A percentile compares a stretch with the other conserved stretches of the same genome.
phyloP scores from a whole-genome alignment of 2,888 invertebrate genomes.

The Plebejus melissa region DNA sequence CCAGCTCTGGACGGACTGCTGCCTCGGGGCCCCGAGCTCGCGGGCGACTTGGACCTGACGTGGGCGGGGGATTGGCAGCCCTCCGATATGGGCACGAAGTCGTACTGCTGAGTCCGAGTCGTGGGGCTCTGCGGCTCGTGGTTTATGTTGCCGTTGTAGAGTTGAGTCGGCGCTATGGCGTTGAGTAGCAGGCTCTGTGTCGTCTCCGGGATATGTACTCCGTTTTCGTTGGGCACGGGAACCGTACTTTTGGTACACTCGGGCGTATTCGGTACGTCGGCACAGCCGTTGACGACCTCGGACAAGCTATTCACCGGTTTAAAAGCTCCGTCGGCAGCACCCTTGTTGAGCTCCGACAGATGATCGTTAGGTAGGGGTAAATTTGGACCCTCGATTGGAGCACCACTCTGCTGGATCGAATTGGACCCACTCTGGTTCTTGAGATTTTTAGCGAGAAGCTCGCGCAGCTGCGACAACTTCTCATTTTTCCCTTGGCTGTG shows the following conservation, averaged over 20 bases:
- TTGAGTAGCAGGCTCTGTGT: constrained; percentile 46
- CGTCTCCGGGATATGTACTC: constrained; percentile 47
- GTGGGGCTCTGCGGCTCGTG: constrained; percentile 86
- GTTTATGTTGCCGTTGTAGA: constrained; percentile 62
- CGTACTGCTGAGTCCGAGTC: constrained; percentile 87
- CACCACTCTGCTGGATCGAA: constrained; percentile 30
- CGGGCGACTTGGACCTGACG: constrained; percentile 65
- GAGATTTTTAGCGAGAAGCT: constrained; percentile 83
- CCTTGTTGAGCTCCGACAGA: constrained; percentile 46
- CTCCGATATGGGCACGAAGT: constrained; percentile 92
- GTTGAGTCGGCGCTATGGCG: constrained; percentile 47
- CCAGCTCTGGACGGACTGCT: constrained; percentile 62
- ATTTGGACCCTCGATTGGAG: constrained; percentile 35
- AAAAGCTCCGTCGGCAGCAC: constrained; percentile 57
- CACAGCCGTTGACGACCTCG: constrained; percentile 46
- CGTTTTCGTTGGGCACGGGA: constrained; percentile 53
- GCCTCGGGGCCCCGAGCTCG: constrained; percentile 59
- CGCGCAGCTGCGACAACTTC: constrained; percentile 86
- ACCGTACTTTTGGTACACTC: constrained; percentile 48
- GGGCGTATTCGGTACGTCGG: constrained; percentile 43
- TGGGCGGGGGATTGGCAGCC: constrained; percentile 83
- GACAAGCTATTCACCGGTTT: constrained; percentile 50
- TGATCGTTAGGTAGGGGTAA: constrained; percentile 45
- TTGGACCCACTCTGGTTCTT: constrained; percentile 67
- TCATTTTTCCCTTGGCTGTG: constrained; percentile 77